phyloP scores from a whole-genome alignment of 2,113 vertebrate species.

The Microcebus lehilahytsara region DNA sequence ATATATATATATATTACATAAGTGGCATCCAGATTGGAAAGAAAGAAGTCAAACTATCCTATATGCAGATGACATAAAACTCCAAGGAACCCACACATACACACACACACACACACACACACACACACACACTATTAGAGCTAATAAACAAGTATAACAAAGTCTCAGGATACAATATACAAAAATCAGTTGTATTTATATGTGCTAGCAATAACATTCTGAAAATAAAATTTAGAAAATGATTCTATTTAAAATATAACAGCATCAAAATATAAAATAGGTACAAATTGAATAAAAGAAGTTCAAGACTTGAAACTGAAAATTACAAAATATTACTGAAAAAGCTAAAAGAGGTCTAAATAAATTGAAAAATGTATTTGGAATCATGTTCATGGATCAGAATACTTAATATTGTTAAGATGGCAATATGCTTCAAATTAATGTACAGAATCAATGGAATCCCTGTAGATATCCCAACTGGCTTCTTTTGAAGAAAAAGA shows the following conservation, averaged over 20 bases:
- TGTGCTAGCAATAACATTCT: background rate
- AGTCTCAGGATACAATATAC: background rate
- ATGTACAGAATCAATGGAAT: background rate
- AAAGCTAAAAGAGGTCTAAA: background rate
- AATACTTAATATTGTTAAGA: background rate
- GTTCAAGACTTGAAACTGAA: background rate
- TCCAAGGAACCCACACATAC: background rate
- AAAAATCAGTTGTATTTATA: background rate
- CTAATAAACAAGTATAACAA: background rate
- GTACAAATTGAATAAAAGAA: background rate
- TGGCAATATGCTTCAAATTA: background rate
- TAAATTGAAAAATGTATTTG: background rate
- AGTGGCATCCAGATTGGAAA: background rate
- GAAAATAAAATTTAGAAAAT: background rate
- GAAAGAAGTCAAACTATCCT: background rate
- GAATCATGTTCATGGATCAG: background rate
- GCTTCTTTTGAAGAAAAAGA: background rate
- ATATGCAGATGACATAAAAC: background rate
- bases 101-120: background rate
- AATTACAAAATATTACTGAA: background rate
- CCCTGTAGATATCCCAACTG: background rate
- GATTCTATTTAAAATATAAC: background rate
- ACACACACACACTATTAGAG: background rate
- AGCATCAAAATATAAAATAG: background rate
- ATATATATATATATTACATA: background rate